phyloP scores from a whole-genome alignment of 2,113 vertebrate genomes.

The Dicerorhinus sumatrensis region DNA sequence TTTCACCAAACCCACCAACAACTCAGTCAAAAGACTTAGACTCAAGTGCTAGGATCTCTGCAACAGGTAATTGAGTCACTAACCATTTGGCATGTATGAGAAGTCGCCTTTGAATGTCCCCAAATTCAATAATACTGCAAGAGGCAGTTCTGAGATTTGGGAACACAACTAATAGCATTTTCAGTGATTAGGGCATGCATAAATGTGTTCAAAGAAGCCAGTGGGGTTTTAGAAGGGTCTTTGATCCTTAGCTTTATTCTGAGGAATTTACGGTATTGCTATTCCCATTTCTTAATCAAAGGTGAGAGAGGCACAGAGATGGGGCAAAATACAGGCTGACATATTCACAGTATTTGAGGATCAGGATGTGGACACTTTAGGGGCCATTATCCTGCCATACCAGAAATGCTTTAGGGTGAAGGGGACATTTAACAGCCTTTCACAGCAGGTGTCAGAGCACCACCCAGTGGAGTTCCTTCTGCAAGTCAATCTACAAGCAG shows the following conservation, averaged over 20 bases:
- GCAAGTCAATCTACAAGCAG: background rate
- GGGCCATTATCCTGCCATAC: background rate
- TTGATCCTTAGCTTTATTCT: background rate
- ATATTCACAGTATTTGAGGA: background rate
- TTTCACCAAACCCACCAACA: background rate
- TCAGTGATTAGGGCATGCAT: background rate
- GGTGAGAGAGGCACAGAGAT: background rate
- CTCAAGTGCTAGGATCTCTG: background rate
- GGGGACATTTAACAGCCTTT: background rate
- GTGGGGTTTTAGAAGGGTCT: background rate
- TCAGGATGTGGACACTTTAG: background rate
- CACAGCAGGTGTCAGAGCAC: background rate
- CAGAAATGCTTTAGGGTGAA: background rate
- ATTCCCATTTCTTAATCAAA: background rate
- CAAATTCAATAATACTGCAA: background rate
- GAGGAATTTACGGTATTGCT: background rate
- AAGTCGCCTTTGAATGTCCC: background rate
- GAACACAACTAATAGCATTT: background rate
- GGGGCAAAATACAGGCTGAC: background rate
- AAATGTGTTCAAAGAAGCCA: background rate
- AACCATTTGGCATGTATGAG: background rate
- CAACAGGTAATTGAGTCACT: background rate
- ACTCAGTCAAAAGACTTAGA: background rate
- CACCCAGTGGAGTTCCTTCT: background rate
- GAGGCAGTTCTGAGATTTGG: background rate